Conservation (phyloP, 2,113 vertebrate genomes). For the Aphelocoma coerulescens region DNA sequence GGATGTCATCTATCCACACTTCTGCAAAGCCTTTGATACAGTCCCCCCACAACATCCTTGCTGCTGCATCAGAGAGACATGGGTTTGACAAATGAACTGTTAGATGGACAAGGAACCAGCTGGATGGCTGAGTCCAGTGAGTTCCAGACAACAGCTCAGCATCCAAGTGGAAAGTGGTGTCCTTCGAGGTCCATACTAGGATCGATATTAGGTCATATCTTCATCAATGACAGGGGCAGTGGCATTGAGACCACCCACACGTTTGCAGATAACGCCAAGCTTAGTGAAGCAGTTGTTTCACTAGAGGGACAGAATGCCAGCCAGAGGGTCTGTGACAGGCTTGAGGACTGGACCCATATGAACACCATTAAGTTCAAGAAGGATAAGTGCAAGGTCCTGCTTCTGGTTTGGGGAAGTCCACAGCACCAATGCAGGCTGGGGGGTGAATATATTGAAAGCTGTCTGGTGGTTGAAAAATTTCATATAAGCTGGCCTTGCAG, state of each 20-base stretch:
- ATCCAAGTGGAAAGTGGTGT: not conserved
- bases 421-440: not conserved
- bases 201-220: not conserved
- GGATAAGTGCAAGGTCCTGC: not conserved
- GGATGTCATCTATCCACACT: not conserved
- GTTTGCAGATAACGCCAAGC: not conserved
- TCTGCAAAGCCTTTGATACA: not conserved
- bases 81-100: not conserved
- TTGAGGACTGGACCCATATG: not conserved
- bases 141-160: fast-evolving
- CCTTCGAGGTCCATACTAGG: too few species aligned
- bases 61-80: fast-evolving
- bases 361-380: not conserved
- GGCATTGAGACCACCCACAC: not conserved
- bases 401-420: not conserved
- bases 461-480: not conserved
- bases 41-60: not conserved
- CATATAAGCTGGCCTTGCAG: not conserved
- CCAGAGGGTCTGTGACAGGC: not conserved
- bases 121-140: not conserved
- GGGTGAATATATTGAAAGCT: not conserved
- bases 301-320: not conserved
- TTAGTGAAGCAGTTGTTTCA: not conserved
- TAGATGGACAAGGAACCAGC: not conserved
- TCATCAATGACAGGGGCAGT: not conserved